These are phyloP conservation scores for Maniola hyperantus DNA, from an alignment of 2,888 invertebrate species.

Conservation along the genomic window DNA sequence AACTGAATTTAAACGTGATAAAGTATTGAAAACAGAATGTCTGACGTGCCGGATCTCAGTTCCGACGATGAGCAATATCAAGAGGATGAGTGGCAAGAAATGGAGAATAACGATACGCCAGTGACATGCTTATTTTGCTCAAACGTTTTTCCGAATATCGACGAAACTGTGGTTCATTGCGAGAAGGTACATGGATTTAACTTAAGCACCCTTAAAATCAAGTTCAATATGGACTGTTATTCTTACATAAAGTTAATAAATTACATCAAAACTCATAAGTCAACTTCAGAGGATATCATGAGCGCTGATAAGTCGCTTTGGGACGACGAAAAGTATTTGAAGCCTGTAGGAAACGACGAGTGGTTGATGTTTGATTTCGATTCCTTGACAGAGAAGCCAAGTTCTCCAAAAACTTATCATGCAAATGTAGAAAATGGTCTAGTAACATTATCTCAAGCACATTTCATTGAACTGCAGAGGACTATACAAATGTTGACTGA, in stretches of 20 bases:
- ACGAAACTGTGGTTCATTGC: conserved; percentile 86
- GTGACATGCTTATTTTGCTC: conserved; percentile 89
- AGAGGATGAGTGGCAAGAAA: conserved; percentile 79
- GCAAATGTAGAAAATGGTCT: conserved; percentile 84
- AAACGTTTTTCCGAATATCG: conserved; percentile 82
- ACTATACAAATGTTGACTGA: conserved; percentile 82
- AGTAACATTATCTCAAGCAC: conserved; percentile 83
- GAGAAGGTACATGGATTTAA: conserved; percentile 85
- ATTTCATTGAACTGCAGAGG: conserved; percentile 83
- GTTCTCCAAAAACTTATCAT: conserved; percentile 75
- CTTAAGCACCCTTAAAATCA: conserved; percentile 84
- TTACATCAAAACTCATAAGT: conserved; percentile 86
- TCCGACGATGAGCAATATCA: conserved; percentile 76
- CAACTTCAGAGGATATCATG: conserved; percentile 81
- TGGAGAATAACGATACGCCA: conserved; percentile 66
- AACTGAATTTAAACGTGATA: not conserved
- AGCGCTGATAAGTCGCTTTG: conserved; percentile 82
- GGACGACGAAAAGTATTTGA: conserved; percentile 90
- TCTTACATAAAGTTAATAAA: conserved; percentile 91
- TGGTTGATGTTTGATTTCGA: conserved; percentile 92
- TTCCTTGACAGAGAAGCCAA: conserved; percentile 63
- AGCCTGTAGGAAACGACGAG: conserved; percentile 89
- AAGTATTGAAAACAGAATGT: conserved; percentile 50
- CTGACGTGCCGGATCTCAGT: conserved; percentile 76
- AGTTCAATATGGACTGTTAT: conserved; percentile 91